Percentiles rank a stretch among this genome's conserved stretches.
Evolutionary conservation across 2,888 invertebrate genomes (phyloP).

Genomic region (Rhimphoctona megacephalus): DNA sequence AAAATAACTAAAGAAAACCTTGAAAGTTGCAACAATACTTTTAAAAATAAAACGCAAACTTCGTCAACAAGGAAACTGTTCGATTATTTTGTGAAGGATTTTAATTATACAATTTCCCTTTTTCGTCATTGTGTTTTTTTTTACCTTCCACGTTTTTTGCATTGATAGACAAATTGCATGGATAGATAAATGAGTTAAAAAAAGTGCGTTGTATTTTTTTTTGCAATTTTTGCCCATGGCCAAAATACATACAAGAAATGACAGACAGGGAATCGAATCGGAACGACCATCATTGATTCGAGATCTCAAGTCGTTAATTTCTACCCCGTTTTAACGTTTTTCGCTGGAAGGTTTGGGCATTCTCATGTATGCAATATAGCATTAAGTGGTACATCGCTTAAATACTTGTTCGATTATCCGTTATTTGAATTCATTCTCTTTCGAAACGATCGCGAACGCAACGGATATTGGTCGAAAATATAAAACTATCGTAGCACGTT

Average conservation of each 20-base stretch:
- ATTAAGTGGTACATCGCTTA: conserved; percentile 20
- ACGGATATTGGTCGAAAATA: conserved; percentile 58
- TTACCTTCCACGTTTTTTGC: no score
- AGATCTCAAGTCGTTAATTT: conserved; percentile 63
- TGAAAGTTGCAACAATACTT: background rate
- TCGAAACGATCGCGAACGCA: conserved; percentile 19
- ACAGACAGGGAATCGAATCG: conserved; percentile 23
- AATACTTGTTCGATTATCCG: conserved; percentile 63
- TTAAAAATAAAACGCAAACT: background rate
- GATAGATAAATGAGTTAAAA: no score
- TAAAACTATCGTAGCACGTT: conserved; percentile 38
- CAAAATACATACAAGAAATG: background rate
- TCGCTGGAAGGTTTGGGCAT: conserved; percentile 33
- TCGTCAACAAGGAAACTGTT: background rate
- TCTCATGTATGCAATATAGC: conserved; percentile 8
- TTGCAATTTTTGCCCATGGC: no score
- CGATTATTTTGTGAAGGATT: background rate
- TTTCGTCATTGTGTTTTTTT: no score
- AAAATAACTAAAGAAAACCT: background rate
- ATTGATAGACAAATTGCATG: no score
- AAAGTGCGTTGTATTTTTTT: no score
- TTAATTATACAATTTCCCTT: background rate
- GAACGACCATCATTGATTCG: conserved; percentile 57
- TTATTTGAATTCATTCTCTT: conserved; percentile 31
- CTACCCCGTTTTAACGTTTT: conserved; percentile 59